Base-by-base conservation (phyloP, 2,797 vertebrate species). In the Agapornis canus region DNA sequence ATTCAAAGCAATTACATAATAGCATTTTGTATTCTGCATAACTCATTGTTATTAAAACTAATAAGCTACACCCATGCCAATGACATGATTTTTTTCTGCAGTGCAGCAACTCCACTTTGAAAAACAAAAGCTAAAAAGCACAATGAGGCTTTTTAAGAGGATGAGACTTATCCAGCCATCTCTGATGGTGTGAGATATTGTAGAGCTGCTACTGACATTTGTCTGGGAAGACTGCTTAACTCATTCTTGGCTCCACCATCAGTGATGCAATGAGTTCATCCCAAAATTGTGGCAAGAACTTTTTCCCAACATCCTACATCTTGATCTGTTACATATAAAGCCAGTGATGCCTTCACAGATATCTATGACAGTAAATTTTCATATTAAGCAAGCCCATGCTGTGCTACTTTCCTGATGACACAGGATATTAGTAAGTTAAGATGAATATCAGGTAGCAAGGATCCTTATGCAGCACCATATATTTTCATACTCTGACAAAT, bases 1-100 rank as follows among this genome's bases (percentile, higher is more conserved):
- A 93, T 92, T 56, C 79, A 83, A 81, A 90, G 66, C 42, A 25
- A 89, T 94, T 96, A 86, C 84, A 91, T 94, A 93, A 95, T 25
- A 92, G 22, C 47, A 76, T 91, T 94, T 88, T 83, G 27, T 66
- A 89, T 68, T 85, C 75, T 71, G 76, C 65, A 63, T 81, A 94
- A 78, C 25, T 94, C 82, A 88, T 54, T 96, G 61, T 40, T 72
- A 71, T 94, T 92, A 92, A 94, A 92, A 60, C 47, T 81, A 90
- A 40, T 83, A 90, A 91, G 65, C 43, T 91, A 92, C 94, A 81
- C 82, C 63, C 77, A 91, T 95, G 79, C 82, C 79, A 93, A 64
- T n/a, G 37, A 92, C 54, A 86, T 4, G 27, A 26, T 13, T 19
- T 49, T 91, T 96, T 95, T 60, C 63, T 92, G 87, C 87, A 88